Evolutionary conservation across 2,797 vertebrate species (phyloP).

Genomic region (Schizothorax lantsangensis): DNA sequence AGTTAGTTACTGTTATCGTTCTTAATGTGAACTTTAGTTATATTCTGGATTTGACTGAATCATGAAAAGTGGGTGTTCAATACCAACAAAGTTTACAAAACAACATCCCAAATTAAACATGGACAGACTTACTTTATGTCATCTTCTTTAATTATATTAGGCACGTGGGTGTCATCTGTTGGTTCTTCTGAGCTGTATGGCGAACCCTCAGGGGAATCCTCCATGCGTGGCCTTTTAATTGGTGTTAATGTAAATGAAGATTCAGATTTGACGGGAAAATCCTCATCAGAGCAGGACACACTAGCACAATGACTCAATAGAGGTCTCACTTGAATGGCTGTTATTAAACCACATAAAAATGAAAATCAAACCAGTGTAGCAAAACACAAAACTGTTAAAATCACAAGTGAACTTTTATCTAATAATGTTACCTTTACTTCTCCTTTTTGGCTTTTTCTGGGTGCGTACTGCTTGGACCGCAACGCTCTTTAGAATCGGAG

Average conservation of each 20-base stretch:
- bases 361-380: not conserved
- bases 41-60: not conserved
- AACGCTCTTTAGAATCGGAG: slow-evolving; percentile 17
- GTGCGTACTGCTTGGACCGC: slow-evolving; percentile 28
- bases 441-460: slow-evolving; percentile 33
- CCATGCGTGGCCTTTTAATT: slow-evolving; percentile 31
- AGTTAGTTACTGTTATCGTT: not conserved
- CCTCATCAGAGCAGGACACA: slow-evolving; percentile 29
- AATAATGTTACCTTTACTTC: slow-evolving; percentile 32
- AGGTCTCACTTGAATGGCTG: slow-evolving; percentile 44
- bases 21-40: not conserved
- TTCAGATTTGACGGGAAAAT: not conserved
- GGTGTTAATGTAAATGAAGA: slow-evolving; percentile 4
- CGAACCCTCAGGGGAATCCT: not conserved
- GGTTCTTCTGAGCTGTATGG: slow-evolving; percentile 12
- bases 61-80: not conserved
- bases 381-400: not conserved
- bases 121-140: slow-evolving; percentile 38
- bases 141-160: slow-evolving; percentile 19
- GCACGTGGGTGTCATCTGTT: not conserved
- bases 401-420: not conserved
- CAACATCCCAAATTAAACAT: not conserved
- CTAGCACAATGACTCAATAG: slow-evolving; percentile 12
- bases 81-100: not conserved
- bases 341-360: not conserved